phyloP scores from a whole-genome alignment of 2,888 invertebrate genomes.

The Scaptomyza reducta region DNA sequence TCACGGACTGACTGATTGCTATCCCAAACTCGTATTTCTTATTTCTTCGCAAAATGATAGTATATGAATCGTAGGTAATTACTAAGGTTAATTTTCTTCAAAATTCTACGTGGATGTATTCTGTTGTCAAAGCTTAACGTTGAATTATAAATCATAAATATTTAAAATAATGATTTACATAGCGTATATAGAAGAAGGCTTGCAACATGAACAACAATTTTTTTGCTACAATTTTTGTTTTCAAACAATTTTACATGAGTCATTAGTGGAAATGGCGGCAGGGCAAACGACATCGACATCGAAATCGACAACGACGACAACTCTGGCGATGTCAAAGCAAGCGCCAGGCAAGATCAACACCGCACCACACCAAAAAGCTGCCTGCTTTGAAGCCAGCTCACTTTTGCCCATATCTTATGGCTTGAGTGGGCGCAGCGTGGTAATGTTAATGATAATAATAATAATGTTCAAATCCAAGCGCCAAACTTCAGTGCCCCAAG shows the following conservation, averaged over 20 bases:
- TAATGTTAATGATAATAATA: constrained; percentile 68
- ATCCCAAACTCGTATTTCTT: too few relatives aligned
- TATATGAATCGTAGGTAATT: too few relatives aligned
- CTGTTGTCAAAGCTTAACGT: too few relatives aligned
- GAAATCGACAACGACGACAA: constrained; percentile 3
- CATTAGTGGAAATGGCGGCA: constrained; percentile 54
- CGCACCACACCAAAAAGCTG: constrained; percentile 10
- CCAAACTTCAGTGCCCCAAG: constrained; percentile 61
- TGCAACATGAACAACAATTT: neutral
- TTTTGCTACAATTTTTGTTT: constrained; percentile 54
- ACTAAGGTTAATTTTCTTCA: too few relatives aligned
- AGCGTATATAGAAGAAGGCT: constrained; percentile 30
- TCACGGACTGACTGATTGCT: too few relatives aligned
- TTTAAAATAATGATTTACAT: too few relatives aligned
- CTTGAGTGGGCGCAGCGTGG: constrained; percentile 59
- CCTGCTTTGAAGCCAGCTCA: neutral
- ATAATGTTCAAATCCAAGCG: constrained; percentile 66
- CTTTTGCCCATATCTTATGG: constrained; percentile 1
- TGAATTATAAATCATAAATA: too few relatives aligned
- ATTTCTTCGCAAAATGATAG: too few relatives aligned
- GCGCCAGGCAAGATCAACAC: constrained; percentile 36
- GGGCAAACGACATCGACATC: constrained; percentile 9
- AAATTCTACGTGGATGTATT: too few relatives aligned
- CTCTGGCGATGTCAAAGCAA: constrained; percentile 42
- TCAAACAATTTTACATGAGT: constrained; percentile 66